Base-by-base conservation (phyloP, 2,113 vertebrate genomes). In the Notarius quadriscutis region DNA sequence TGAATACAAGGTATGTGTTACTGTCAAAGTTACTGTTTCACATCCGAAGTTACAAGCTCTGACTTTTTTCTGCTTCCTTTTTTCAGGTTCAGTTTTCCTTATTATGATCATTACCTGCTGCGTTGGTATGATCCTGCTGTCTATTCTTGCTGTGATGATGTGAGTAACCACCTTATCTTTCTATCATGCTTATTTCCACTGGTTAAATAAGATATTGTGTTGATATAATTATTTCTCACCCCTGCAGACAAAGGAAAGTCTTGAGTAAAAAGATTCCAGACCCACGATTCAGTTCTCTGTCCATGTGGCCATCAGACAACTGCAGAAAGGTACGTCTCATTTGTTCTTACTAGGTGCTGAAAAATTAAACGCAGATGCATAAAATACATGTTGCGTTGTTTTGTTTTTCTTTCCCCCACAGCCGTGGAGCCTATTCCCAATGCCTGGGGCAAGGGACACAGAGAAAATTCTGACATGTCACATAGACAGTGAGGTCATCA, bases 221-320 rank as follows among this genome's bases (percentile, higher is more conserved):
- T 51, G 53, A 34, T 86, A 0, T 71, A 18, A 81, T 48, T 1
- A 27, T 51, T 50, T 67, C 62, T 78, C 2, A 22, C 50, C 7
- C 48, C 50, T 83, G n/a, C 62, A 89, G 88, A n/a, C 80, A 34
- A 60, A 72, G 10, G 51, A 77, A 80, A 72, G 41, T 71, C 14
- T 67, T 69, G 8, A 51, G 14, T 72, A 41, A 78, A 17, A 87
- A 80, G 63, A 34, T 89, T 34, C 88, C 85, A 27, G 84, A 89
- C 50, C 88, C 88, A n/a, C 34, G 57, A 63, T 72, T 84, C 41
- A 87, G 85, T 63, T 84, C 88, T 22, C 5, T 89, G 55, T 58
- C 81, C 10, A 17, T 72, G 27, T 89, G 88, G 88, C 53, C 79
- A 0, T 57, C 27, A 11, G 53, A 84, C 1, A 72, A 41, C 1